Conservation (phyloP, 2,113 vertebrate genomes). For the Eolophus roseicapilla region DNA sequence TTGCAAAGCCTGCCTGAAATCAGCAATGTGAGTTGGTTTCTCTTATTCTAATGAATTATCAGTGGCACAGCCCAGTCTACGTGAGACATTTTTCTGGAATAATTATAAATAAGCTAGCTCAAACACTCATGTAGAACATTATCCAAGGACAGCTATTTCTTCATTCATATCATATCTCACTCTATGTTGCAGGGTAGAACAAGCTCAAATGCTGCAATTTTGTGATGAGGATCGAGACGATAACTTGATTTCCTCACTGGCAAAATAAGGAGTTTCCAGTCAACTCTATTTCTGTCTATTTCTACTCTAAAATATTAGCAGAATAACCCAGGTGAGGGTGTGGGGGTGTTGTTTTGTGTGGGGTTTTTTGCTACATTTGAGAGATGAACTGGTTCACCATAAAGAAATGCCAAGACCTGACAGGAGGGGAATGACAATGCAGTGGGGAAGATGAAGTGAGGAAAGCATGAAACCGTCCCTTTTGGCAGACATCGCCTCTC, state of each 20-base stretch:
- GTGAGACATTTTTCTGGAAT: not conserved
- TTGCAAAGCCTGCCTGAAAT: not conserved
- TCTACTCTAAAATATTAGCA: not conserved
- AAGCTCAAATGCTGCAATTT: not conserved
- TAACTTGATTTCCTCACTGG: not conserved
- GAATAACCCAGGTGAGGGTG: not conserved
- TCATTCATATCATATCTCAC: not conserved
- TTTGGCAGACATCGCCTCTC: not conserved
- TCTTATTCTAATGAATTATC: not conserved
- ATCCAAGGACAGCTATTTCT: not conserved
- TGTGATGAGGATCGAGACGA: not conserved
- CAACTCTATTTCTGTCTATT: not conserved
- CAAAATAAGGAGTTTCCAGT: not conserved
- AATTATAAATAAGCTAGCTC: not conserved
- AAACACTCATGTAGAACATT: not conserved
- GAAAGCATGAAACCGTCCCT: not conserved
- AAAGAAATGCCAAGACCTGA: not conserved
- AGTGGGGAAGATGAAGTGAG: not conserved
- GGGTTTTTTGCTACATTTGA: not conserved
- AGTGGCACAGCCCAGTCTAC: not conserved
- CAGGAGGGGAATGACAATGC: not conserved
- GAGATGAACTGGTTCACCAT: not conserved
- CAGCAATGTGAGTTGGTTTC: not conserved
- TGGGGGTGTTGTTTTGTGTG: not conserved
- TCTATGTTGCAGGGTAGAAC: not conserved